These are phyloP conservation scores for Argyrosomus regius DNA, from an alignment of 2,797 vertebrate species.

Conservation along the genomic window DNA sequence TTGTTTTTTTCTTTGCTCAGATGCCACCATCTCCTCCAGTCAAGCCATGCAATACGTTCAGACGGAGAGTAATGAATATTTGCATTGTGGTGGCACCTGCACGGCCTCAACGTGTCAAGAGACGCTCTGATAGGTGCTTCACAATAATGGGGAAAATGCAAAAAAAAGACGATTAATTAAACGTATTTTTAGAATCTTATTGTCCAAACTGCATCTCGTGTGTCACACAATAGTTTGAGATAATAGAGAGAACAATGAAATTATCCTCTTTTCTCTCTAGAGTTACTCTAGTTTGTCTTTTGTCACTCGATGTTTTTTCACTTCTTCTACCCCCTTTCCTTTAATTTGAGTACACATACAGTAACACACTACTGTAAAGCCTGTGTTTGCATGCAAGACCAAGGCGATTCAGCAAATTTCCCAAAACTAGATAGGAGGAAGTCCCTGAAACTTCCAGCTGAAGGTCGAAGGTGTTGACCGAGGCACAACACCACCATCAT, in stretches of 20 bases:
- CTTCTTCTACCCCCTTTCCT: neutral
- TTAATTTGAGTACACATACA: neutral
- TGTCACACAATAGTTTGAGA: neutral
- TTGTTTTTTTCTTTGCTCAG: constrained; percentile 1
- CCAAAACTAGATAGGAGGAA: too few relatives aligned
- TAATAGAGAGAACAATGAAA: neutral
- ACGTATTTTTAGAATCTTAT: constrained; percentile 3
- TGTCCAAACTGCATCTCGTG: neutral
- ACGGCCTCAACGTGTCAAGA: neutral
- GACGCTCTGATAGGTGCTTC: constrained; percentile 9
- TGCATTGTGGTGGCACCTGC: constrained; percentile 17
- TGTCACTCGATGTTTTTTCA: neutral
- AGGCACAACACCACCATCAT: too few relatives aligned
- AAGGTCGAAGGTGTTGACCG: too few relatives aligned
- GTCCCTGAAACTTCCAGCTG: too few relatives aligned
- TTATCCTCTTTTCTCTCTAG: neutral
- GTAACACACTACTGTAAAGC: too few relatives aligned
- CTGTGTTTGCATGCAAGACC: too few relatives aligned
- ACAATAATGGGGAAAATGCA: neutral
- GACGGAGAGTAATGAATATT: neutral
- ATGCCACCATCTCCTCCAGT: constrained; percentile 18
- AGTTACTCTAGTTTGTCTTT: neutral
- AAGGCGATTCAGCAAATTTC: too few relatives aligned
- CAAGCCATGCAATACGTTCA: neutral
- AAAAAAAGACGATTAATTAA: neutral